Base-by-base conservation (phyloP, 2,888 invertebrate genomes). In the Xanthorhoe designata region DNA sequence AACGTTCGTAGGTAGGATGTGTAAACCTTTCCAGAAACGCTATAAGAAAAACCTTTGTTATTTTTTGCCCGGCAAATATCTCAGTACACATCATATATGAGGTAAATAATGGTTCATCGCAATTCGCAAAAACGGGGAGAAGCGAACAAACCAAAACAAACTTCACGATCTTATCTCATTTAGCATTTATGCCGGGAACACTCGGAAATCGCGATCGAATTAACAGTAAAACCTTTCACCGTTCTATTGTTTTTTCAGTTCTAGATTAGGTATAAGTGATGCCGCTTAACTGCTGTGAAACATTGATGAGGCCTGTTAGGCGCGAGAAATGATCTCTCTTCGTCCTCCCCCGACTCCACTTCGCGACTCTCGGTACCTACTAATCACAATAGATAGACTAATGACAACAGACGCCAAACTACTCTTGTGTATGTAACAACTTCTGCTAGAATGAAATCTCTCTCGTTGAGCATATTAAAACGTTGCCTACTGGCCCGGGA, bases 351-450 rank as follows among this genome's bases (percentile, higher is more conserved):
- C 53, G 5, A 24, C 51, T 49, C 68, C 61, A 75, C 75, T 61
- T 62, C 58, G 54, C 66, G 67, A 68, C 69, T 72, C 71, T 74
- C 69, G 63, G 75, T 76, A 84, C n/a, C n/a, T n/a, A n/a, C 86
- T 88, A 89, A 91, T 91, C 88, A 87, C 80, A 73, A 81, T 90
- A 90, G n/a, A 91, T 91, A 87, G 91, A 90, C 84, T 86, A 88
- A 88, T 87, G 85, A 89, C 87, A 88, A 89, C 86, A 80, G 76
- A 76, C 75, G 70, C 68, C 73, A 75, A 86, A 86, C 84, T 85
- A 81, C 80, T n/a, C n/a, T n/a, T n/a, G n/a, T 78, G 70, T 74
- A 70, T 72, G 69, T 74, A 72, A 75, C 77, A 86, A 86, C 82
- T 86, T 78, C 52, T 66, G 69, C 74, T 73, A 68, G 64, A 64